Evolutionary conservation across 1,140 invertebrate genomes (phyloP), one percentile per base, ranked within the genome.

Genomic region (Coptotermes formosanus): DNA sequence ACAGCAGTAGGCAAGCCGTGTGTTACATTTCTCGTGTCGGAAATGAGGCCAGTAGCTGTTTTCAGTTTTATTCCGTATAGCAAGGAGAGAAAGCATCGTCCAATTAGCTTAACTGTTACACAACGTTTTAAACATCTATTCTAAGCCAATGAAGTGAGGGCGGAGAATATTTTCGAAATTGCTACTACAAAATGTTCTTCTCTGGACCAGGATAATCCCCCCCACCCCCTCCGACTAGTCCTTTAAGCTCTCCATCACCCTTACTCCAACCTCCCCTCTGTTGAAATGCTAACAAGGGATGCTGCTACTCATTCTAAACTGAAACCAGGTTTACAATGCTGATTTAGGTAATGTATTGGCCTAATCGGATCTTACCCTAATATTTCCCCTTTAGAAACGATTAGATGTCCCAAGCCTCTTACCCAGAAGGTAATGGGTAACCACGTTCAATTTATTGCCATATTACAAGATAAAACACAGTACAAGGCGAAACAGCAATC

Each of bases 331-430:
- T 84, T 59, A 55, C 83, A 84, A 84, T 38, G 48, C n/a, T 55
- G 83, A 84, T 84, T 84, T 84, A 84, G 11, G 55, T 84, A 84
- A 84, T 84, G 83, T 55, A 84, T 55, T 84, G 43, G 83, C 52
- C n/a, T 44, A 84, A 84, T 84, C 83, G 55, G 83, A 52, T 45
- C 19, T 7, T 32, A 25, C 83, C 64, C 64, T n/a, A 12, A 69
- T 69, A 69, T 69, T 69, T n/a, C 64, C 64, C n/a, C n/a, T 69
- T 69, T 12, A 69, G 3, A 69, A 69, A 69, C 64, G 64, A 69
- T 69, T 69, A n/a, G n/a, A 69, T 12, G n/a, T n/a, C 64, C 6
- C 64, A 69, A 64, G 64, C 7, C 64, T 25, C 64, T 69, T 69
- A n/a, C 25, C 3, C n/a, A 69, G 14, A 69, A 30, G 6, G 64